A percentile compares a stretch with the other conserved stretches of the same genome.
phyloP scores from a whole-genome alignment of 2,888 invertebrate species.

The Megastigmus dorsalis region DNA sequence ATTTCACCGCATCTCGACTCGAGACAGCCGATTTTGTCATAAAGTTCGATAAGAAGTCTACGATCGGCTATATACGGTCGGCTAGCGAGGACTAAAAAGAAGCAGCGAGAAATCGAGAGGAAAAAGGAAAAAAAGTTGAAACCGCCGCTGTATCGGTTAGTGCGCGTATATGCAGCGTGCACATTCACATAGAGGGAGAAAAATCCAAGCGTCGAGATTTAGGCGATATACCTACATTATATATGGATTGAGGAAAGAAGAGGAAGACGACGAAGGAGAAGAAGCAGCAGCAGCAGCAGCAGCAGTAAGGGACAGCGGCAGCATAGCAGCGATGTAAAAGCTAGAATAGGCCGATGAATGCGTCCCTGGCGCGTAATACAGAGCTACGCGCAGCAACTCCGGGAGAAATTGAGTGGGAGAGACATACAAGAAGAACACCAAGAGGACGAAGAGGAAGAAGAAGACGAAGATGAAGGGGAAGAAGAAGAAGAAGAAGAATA shows the following conservation, averaged over 20 bases:
- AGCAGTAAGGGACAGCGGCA: conserved; percentile 16
- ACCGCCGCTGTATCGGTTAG: too few relatives aligned
- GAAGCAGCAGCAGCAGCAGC: conserved; percentile 25
- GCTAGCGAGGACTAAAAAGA: too few relatives aligned
- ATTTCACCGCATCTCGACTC: background rate
- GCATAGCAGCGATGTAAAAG: conserved; percentile 7
- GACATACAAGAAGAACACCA: background rate
- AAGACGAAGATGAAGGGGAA: conserved; percentile 1
- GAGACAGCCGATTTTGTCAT: too few relatives aligned
- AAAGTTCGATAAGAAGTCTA: too few relatives aligned
- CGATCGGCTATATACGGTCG: too few relatives aligned
- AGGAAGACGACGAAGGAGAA: background rate
- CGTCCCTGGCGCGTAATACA: conserved; percentile 45
- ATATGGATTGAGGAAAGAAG: background rate
- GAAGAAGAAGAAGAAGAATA: background rate
- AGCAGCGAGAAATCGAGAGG: too few relatives aligned
- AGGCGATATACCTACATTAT: conserved; percentile 6
- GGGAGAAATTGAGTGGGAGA: conserved; percentile 26
- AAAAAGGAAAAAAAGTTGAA: too few relatives aligned
- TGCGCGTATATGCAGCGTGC: too few relatives aligned
- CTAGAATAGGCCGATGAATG: conserved; percentile 46
- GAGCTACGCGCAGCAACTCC: conserved; percentile 11
- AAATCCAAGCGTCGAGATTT: conserved; percentile 15
- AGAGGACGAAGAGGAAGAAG: background rate
- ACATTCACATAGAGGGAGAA: too few relatives aligned